phyloP scores from a whole-genome alignment of 2,888 invertebrate species.

The Andricus quercusramuli region DNA sequence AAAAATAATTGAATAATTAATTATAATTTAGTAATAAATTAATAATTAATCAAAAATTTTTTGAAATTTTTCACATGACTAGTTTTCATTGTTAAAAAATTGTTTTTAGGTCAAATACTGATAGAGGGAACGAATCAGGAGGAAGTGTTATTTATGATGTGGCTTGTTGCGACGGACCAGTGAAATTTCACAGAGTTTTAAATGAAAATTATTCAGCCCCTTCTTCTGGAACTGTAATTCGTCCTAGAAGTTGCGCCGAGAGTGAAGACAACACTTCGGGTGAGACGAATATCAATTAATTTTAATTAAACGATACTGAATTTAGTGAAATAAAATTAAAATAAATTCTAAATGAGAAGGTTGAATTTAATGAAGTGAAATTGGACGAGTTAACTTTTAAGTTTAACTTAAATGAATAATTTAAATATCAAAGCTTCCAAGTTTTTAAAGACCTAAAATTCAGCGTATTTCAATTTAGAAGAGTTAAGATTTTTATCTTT shows the following conservation, averaged over 20 bases:
- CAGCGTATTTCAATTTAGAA: too few species aligned
- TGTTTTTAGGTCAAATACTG: constrained; percentile 41
- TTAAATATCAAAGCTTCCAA: neutral
- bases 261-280: constrained; percentile 53
- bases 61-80: too few species aligned
- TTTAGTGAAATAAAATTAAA: neutral
- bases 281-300: constrained; percentile 29
- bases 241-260: constrained; percentile 45
- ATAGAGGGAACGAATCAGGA: constrained; percentile 41
- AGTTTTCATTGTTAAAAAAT: neutral
- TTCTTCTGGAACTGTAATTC: constrained; percentile 10
- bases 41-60: too few species aligned
- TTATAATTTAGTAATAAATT: too few species aligned
- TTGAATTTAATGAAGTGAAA: neutral
- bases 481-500: too few species aligned
- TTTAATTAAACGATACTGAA: neutral
- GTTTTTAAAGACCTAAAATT: neutral
- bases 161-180: constrained; percentile 96
- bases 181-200: constrained; percentile 90
- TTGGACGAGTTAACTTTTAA: neutral
- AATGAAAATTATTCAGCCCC: constrained; percentile 87
- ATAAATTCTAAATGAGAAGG: neutral
- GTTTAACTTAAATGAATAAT: neutral
- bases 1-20: neutral
- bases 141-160: constrained; percentile 87